A percentile compares a stretch with the other conserved stretches of the same genome.
Conservation (phyloP, 92 coral and sea anemone genomes). For the Heteractis magnifica region DNA sequence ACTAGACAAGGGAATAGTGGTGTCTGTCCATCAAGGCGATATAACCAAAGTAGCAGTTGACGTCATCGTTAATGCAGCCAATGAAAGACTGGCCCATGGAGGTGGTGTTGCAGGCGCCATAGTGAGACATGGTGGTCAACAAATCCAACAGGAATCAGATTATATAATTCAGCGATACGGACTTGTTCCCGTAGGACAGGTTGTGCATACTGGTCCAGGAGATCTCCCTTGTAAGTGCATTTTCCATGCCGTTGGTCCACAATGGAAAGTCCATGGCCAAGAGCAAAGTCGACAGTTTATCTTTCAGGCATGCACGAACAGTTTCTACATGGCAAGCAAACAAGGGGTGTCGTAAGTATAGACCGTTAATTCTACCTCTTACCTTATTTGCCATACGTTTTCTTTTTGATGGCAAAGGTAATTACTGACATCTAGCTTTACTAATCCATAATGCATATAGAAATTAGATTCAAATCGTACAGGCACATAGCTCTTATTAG, state of each 20-base stretch:
- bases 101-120: conserved; percentile 77
- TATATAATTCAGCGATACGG: background rate
- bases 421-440: too few relatives aligned
- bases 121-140: conserved; percentile 58
- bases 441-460: too few relatives aligned
- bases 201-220: conserved; percentile 37
- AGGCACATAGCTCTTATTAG: too few relatives aligned
- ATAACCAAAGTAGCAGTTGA: conserved; percentile 52
- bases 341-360: background rate
- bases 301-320: conserved; percentile 7
- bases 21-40: conserved; percentile 62
- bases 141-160: conserved; percentile 50
- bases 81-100: conserved; percentile 47
- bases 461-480: too few relatives aligned
- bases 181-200: conserved; percentile 8
- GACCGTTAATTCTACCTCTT: background rate
- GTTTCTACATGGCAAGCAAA: background rate
- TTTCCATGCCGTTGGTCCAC: conserved; percentile 51
- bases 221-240: conserved; percentile 32
- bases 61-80: conserved; percentile 77
- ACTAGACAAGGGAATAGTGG: conserved; percentile 28
- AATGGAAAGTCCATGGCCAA: conserved; percentile 11
- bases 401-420: background rate
- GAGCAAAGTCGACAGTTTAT: conserved; percentile 6
- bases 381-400: background rate